Percentiles rank a stretch among this genome's conserved stretches.
These are phyloP conservation scores for Bombus pyrosoma DNA, from an alignment of 1,140 invertebrate species.

Conservation along the genomic window DNA sequence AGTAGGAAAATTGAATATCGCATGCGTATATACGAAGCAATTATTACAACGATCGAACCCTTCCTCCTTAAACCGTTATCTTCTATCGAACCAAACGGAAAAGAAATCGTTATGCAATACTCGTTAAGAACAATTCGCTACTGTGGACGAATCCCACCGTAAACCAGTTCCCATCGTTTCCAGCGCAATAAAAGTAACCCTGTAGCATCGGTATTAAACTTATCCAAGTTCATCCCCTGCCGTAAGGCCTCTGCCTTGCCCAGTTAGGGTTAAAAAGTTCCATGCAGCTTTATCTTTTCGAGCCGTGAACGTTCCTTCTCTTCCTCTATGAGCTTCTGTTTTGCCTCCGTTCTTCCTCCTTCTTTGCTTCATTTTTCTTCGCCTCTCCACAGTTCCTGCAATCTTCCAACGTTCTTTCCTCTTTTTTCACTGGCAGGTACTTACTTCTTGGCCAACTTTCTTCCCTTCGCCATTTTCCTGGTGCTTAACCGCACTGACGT, in stretches of 20 bases:
- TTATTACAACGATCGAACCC: no score
- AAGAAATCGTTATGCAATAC: conserved; percentile 65
- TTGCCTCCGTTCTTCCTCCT: not conserved
- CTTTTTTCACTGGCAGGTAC: not conserved
- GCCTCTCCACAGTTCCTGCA: not conserved
- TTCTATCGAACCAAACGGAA: not conserved
- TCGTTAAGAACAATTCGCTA: conserved; percentile 67
- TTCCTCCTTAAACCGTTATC: no score
- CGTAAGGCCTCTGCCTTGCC: not conserved
- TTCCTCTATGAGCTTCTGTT: not conserved
- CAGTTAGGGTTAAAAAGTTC: conserved; percentile 52
- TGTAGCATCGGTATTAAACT: conserved; percentile 42
- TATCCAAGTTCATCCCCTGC: conserved; percentile 36
- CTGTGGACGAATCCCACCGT: not conserved
- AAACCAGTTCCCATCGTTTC: conserved; percentile 23
- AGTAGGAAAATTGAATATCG: not conserved
- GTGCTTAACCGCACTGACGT: conserved; percentile 12
- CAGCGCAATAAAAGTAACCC: conserved; percentile 9
- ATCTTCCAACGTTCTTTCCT: conserved; percentile 4
- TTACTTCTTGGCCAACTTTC: conserved; percentile 27
- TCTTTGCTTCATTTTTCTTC: conserved; percentile 6
- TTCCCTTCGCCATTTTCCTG: not conserved
- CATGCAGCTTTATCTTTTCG: conserved; percentile 35
- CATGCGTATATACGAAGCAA: no score
- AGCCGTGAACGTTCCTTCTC: conserved; percentile 10